These are phyloP conservation scores for Noctua janthina DNA, from an alignment of 2,888 invertebrate species.

Conservation along the genomic window DNA sequence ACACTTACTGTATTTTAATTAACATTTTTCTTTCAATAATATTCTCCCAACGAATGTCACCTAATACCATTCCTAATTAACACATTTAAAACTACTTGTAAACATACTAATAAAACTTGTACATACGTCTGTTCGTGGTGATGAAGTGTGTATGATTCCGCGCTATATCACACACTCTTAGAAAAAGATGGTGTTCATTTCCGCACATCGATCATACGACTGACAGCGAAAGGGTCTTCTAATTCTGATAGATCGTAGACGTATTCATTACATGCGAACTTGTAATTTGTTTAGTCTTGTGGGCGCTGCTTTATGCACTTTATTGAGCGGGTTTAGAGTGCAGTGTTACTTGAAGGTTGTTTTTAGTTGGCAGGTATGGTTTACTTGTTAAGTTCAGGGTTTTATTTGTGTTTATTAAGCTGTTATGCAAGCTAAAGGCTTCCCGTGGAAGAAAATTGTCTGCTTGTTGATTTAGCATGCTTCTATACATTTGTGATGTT, in stretches of 20 bases:
- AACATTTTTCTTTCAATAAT: neutral
- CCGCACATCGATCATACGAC: slow-evolving; percentile 88
- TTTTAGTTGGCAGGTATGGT: slow-evolving; percentile 14
- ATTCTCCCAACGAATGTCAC: neutral
- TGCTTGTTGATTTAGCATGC: slow-evolving; percentile 10
- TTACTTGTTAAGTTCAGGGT: slow-evolving; percentile 13
- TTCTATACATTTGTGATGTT: neutral
- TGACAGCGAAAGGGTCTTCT: slow-evolving; percentile 87
- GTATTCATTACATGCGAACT: slow-evolving; percentile 84
- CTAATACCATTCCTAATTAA: slow-evolving; percentile 6
- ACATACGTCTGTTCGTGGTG: slow-evolving; percentile 45
- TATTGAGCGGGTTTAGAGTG: slow-evolving; percentile 39
- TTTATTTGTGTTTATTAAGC: slow-evolving; percentile 23
- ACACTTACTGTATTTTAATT: neutral
- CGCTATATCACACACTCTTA: slow-evolving; percentile 83
- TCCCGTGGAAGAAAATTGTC: neutral
- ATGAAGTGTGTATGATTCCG: slow-evolving; percentile 78
- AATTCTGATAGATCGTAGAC: slow-evolving; percentile 89
- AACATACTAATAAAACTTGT: slow-evolving; percentile 35
- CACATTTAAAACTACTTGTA: slow-evolving; percentile 26
- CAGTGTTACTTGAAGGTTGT: slow-evolving; percentile 8
- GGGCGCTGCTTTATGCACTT: slow-evolving; percentile 55
- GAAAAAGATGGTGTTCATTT: slow-evolving; percentile 89
- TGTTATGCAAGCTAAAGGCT: neutral
- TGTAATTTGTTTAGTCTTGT: slow-evolving; percentile 74